These are phyloP conservation scores for Umimayanthus kanabou DNA, from an alignment of 92 coral and sea anemone species.

Conservation along the genomic window DNA sequence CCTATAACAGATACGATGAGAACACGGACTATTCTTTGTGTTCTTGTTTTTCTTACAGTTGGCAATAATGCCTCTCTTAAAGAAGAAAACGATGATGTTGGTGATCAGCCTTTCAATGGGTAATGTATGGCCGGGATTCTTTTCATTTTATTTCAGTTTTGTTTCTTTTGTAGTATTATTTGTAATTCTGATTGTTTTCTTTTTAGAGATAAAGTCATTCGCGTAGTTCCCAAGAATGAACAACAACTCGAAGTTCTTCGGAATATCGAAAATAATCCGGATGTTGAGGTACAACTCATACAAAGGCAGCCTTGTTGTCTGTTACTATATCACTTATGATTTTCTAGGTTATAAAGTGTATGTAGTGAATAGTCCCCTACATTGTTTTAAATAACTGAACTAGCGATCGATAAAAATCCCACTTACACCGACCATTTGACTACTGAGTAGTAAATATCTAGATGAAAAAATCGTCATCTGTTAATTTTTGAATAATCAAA, in stretches of 20 bases:
- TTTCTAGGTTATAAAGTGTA: too few species aligned
- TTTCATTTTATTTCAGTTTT: not conserved
- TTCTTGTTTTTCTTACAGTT: not conserved
- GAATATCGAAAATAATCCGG: constrained; percentile 35
- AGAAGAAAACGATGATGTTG: not conserved
- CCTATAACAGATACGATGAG: not conserved
- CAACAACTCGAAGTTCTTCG: constrained; percentile 50
- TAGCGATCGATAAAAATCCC: too few species aligned
- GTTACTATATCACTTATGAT: not conserved
- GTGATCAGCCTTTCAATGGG: not conserved
- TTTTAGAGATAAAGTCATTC: constrained; percentile 78
- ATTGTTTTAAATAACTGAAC: too few species aligned
- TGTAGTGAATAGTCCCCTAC: too few species aligned
- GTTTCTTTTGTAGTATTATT: not conserved
- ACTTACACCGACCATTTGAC: too few species aligned
- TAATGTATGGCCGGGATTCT: too few species aligned
- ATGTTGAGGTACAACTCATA: constrained; percentile 35
- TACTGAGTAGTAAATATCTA: too few species aligned
- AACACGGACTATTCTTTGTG: not conserved
- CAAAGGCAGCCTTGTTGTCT: too few species aligned
- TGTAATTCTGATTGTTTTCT: not conserved
- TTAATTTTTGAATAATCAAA: too few species aligned
- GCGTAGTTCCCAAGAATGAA: constrained; percentile 55
- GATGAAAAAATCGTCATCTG: too few species aligned
- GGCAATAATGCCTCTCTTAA: not conserved